Evolutionary conservation across 2,797 vertebrate species (phyloP).

Genomic region (Propithecus deckenii): DNA sequence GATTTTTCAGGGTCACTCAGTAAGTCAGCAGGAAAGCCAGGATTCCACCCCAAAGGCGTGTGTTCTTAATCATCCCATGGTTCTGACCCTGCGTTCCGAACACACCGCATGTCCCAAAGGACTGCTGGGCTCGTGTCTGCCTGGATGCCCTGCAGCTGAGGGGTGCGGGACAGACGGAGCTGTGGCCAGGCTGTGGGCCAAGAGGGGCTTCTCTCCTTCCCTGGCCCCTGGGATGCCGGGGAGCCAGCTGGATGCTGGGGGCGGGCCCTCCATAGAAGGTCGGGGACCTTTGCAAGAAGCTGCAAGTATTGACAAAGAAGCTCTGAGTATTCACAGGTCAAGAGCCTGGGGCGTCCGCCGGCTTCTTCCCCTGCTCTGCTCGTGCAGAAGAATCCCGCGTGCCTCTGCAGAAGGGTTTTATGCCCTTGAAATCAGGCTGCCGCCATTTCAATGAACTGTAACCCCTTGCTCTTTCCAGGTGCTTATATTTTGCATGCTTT

Average conservation of each 20-base stretch:
- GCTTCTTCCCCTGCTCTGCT: neutral
- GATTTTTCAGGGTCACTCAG: neutral
- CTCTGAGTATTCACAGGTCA: neutral
- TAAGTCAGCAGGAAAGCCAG: neutral
- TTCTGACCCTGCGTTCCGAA: neutral
- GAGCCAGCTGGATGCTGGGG: neutral
- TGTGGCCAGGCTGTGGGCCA: neutral
- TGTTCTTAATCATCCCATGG: neutral
- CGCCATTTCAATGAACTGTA: neutral
- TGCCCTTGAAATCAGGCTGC: neutral
- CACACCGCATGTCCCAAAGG: neutral
- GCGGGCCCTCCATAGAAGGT: neutral
- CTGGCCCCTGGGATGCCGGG: neutral
- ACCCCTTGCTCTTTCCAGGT: neutral
- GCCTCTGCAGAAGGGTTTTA: neutral
- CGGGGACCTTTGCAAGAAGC: neutral
- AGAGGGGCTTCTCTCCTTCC: neutral
- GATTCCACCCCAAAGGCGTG: neutral
- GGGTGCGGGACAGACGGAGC: neutral
- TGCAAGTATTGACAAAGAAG: neutral
- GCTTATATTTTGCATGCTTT: neutral
- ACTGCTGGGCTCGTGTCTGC: neutral
- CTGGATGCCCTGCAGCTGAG: neutral
- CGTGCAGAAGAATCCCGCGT: neutral
- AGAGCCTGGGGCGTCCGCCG: neutral